phyloP scores from a whole-genome alignment of 2,797 vertebrate species.

The Hylomyscus alleni region DNA sequence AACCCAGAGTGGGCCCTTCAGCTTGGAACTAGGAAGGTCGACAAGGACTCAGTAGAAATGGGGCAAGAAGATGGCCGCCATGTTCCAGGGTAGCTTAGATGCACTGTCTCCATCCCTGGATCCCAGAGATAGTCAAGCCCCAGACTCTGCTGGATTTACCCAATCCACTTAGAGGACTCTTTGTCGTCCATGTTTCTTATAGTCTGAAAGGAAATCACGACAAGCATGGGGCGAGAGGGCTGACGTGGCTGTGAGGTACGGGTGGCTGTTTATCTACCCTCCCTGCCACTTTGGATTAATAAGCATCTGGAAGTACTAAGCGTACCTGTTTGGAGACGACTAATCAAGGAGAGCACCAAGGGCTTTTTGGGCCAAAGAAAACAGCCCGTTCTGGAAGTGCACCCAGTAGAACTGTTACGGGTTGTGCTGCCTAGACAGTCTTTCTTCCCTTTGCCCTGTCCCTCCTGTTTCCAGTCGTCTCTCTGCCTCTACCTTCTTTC shows the following conservation, averaged over 20 bases:
- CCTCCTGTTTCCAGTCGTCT: neutral
- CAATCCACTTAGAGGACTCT: neutral
- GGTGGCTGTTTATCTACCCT: slow-evolving; percentile 26
- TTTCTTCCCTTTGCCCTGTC: neutral
- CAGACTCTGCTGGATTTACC: neutral
- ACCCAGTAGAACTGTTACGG: neutral
- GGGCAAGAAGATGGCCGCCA: neutral
- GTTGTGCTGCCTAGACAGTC: neutral
- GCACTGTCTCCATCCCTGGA: neutral
- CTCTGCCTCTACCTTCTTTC: slow-evolving; percentile 18
- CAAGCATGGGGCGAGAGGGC: neutral
- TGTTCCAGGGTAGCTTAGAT: neutral
- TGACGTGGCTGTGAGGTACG: slow-evolving; percentile 45
- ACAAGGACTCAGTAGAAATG: neutral
- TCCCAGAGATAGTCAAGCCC: neutral
- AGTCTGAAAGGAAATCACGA: slow-evolving; percentile 20
- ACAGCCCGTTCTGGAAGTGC: neutral
- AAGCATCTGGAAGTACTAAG: slow-evolving; percentile 51
- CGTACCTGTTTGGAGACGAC: slow-evolving; percentile 15
- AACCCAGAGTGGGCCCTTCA: neutral
- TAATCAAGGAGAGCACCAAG: slow-evolving; percentile 34
- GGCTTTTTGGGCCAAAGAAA: neutral
- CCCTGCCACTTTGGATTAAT: slow-evolving; percentile 11
- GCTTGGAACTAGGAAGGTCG: neutral
- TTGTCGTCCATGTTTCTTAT: neutral